phyloP scores from a whole-genome alignment of 2,888 invertebrate genomes.

The Crocallis elinguaria region DNA sequence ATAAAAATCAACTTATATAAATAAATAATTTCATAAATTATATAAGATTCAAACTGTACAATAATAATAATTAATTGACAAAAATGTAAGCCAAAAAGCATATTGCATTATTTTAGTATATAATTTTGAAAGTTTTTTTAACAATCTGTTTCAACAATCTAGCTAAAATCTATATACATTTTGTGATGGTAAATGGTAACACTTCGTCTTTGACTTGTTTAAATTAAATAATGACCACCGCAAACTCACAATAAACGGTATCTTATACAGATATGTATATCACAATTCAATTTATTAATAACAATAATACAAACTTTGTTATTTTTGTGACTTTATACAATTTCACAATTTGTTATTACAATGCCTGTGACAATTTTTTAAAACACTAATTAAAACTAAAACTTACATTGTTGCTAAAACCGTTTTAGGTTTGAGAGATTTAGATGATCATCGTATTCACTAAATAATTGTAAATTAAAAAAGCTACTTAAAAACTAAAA shows the following conservation, averaged over 20 bases:
- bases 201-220: constrained; percentile 55
- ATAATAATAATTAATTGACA: constrained; percentile 42
- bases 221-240: constrained; percentile 18
- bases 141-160: constrained; percentile 61
- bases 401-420: constrained; percentile 15
- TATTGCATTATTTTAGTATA: constrained; percentile 24
- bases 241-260: constrained; percentile 22
- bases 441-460: constrained; percentile 11
- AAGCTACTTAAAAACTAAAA: constrained; percentile 32
- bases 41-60: constrained; percentile 34
- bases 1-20: constrained; percentile 27
- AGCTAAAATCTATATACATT: constrained; percentile 63
- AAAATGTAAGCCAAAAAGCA: constrained; percentile 44
- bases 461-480: constrained; percentile 24
- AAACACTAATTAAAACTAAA: constrained; percentile 19
- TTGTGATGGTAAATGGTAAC: constrained; percentile 74
- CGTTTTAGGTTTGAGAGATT: constrained; percentile 10
- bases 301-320: constrained; percentile 24
- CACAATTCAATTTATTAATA: constrained; percentile 28
- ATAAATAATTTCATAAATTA: constrained; percentile 41
- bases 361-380: constrained; percentile 26
- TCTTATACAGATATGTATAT: constrained; percentile 28
- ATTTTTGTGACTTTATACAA: constrained; percentile 16
- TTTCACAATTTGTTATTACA: constrained; percentile 14
- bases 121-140: constrained; percentile 29